A percentile compares a stretch with the other conserved stretches of the same genome.
Conservation (phyloP, 2,888 invertebrate genomes). For the Drosophila engyochracea region DNA sequence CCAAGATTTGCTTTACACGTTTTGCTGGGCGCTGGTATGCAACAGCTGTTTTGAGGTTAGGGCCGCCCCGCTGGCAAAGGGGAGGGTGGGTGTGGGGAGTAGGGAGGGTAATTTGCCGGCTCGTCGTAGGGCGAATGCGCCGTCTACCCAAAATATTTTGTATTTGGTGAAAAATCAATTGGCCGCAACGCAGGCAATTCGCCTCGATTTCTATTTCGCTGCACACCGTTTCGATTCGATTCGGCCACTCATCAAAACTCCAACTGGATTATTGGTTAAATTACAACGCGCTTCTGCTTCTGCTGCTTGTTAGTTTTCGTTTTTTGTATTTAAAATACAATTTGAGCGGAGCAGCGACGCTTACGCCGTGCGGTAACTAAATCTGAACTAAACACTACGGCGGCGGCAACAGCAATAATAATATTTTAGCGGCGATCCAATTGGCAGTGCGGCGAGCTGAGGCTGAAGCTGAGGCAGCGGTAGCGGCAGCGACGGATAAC, state of each 20-base stretch:
- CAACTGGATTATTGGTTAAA: background rate
- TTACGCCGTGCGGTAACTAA: conserved; percentile 53
- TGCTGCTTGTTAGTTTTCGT: conserved; percentile 10
- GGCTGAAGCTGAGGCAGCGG: conserved; percentile 1
- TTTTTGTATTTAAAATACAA: conserved; percentile 67
- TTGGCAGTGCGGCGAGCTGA: conserved; percentile 15
- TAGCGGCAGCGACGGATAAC: background rate
- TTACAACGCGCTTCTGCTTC: conserved; percentile 27
- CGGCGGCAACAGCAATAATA: background rate
- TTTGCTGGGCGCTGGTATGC: conserved; percentile 50
- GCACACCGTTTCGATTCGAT: conserved; percentile 43
- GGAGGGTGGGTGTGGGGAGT: conserved; percentile 3
- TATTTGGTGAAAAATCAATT: conserved; percentile 64
- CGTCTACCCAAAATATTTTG: conserved; percentile 13
- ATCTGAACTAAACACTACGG: conserved; percentile 53
- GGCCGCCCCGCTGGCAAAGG: conserved; percentile 16
- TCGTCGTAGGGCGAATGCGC: conserved; percentile 14
- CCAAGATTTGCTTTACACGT: conserved; percentile 35
- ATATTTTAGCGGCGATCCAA: conserved; percentile 3
- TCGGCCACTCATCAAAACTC: conserved; percentile 10
- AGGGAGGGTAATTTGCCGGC: conserved; percentile 44
- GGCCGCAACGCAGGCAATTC: conserved; percentile 26
- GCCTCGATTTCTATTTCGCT: conserved; percentile 25
- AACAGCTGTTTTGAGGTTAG: conserved; percentile 74
- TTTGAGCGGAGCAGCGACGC: conserved; percentile 59